Conservation (phyloP, 2,888 invertebrate genomes). For the Drosophila tripunctata region DNA sequence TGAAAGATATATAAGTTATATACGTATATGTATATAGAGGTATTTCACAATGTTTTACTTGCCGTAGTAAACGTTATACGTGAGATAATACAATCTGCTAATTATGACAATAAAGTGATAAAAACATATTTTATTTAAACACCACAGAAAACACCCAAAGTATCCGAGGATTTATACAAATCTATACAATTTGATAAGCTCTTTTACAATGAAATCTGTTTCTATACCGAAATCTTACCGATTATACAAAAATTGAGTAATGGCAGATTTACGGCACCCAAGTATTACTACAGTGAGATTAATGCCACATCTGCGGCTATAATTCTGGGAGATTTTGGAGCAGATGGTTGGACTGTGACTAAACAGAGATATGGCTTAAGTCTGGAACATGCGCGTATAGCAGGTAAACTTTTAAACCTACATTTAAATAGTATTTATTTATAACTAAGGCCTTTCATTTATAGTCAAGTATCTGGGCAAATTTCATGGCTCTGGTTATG, state of each 20-base stretch:
- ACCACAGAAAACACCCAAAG: constrained; percentile 80
- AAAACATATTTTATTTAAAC: neutral
- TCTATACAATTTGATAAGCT: constrained; percentile 70
- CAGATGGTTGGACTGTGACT: constrained; percentile 74
- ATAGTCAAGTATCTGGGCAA: constrained; percentile 76
- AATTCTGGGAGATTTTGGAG: constrained; percentile 79
- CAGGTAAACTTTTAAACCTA: constrained; percentile 54
- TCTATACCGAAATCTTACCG: constrained; percentile 79
- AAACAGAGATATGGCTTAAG: constrained; percentile 73
- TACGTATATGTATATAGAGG: no score
- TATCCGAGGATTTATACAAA: constrained; percentile 69
- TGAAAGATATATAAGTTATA: no score
- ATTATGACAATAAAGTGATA: neutral
- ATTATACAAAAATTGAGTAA: constrained; percentile 57
- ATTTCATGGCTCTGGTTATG: constrained; percentile 82
- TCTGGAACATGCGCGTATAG: constrained; percentile 80
- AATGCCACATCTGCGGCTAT: constrained; percentile 64
- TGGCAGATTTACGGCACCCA: constrained; percentile 63
- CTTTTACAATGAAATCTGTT: constrained; percentile 81
- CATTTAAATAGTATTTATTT: neutral
- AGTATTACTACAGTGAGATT: constrained; percentile 77
- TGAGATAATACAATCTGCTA: neutral
- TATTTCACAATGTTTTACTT: no score
- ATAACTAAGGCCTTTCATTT: neutral
- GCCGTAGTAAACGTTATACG: no score